Evolutionary conservation across 2,113 vertebrate species (phyloP).

Genomic region (Myiozetetes cayanensis): DNA sequence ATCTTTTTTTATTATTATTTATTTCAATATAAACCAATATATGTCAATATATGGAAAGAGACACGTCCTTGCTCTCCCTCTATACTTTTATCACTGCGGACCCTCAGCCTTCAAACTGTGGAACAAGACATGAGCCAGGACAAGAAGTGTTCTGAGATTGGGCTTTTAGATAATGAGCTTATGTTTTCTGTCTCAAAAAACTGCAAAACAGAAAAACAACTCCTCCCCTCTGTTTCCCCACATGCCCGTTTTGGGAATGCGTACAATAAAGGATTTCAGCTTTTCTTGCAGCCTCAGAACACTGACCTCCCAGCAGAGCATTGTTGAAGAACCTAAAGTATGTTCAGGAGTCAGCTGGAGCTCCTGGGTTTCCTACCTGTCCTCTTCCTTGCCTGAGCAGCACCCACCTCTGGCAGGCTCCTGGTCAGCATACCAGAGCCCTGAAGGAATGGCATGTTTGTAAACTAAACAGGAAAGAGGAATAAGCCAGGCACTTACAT

Average conservation of each 20-base stretch:
- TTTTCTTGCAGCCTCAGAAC: neutral
- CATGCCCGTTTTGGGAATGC: neutral
- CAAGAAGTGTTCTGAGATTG: neutral
- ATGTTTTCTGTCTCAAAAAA: neutral
- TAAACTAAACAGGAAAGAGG: conserved; percentile 71
- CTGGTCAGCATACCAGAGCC: conserved; percentile 33
- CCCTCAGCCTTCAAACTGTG: neutral
- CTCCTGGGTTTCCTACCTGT: neutral
- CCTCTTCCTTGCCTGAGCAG: neutral
- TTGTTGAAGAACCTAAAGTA: neutral
- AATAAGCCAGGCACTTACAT: conserved; percentile 68
- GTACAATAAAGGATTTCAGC: neutral
- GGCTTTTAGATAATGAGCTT: neutral
- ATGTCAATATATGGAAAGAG: neutral
- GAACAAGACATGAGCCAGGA: neutral
- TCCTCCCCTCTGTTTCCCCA: neutral
- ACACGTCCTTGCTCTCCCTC: neutral
- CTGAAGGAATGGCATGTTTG: conserved; percentile 60
- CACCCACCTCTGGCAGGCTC: neutral
- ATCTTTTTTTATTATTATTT: neutral
- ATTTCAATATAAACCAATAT: neutral
- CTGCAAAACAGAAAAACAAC: neutral
- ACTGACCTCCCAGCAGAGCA: neutral
- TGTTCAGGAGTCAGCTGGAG: neutral
- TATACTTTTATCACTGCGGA: neutral